These are phyloP conservation scores for Tridacna crocea DNA, from an alignment of 2,888 invertebrate species.

Conservation along the genomic window DNA sequence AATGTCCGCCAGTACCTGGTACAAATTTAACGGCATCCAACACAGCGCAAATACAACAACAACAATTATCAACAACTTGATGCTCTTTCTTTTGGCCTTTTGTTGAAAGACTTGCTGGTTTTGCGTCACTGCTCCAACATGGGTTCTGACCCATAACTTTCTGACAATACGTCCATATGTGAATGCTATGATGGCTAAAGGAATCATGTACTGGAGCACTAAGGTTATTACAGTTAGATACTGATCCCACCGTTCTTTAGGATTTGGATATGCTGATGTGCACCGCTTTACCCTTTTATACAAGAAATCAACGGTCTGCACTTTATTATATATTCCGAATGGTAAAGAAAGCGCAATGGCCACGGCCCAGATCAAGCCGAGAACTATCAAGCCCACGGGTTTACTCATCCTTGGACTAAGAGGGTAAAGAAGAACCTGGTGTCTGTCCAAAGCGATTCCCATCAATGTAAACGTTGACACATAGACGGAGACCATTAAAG, in stretches of 20 bases:
- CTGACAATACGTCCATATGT: constrained; percentile 83
- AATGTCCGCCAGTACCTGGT: constrained; percentile 84
- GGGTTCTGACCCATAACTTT: constrained; percentile 80
- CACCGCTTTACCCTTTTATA: constrained; percentile 75
- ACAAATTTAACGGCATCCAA: constrained; percentile 85
- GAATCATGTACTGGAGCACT: constrained; percentile 84
- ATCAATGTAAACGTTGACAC: constrained; percentile 85
- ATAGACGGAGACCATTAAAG: constrained; percentile 84
- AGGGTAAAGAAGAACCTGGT: constrained; percentile 84
- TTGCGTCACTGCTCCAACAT: constrained; percentile 83
- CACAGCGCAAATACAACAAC: constrained; percentile 84
- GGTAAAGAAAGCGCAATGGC: constrained; percentile 82
- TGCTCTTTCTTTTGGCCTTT: constrained; percentile 84
- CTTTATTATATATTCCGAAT: constrained; percentile 83
- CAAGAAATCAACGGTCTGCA: constrained; percentile 64
- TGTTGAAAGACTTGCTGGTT: constrained; percentile 83
- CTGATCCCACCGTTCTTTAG: constrained; percentile 79
- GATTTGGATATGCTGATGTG: constrained; percentile 81
- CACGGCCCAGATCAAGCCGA: constrained; percentile 83
- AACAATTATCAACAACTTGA: constrained; percentile 85
- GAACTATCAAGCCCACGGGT: constrained; percentile 80
- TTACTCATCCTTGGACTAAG: constrained; percentile 83
- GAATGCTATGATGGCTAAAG: constrained; percentile 83
- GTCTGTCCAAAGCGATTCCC: constrained; percentile 84
- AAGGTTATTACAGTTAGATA: constrained; percentile 83